phyloP scores from a whole-genome alignment of 92 coral and sea anemone species.

The Ricordea florida region DNA sequence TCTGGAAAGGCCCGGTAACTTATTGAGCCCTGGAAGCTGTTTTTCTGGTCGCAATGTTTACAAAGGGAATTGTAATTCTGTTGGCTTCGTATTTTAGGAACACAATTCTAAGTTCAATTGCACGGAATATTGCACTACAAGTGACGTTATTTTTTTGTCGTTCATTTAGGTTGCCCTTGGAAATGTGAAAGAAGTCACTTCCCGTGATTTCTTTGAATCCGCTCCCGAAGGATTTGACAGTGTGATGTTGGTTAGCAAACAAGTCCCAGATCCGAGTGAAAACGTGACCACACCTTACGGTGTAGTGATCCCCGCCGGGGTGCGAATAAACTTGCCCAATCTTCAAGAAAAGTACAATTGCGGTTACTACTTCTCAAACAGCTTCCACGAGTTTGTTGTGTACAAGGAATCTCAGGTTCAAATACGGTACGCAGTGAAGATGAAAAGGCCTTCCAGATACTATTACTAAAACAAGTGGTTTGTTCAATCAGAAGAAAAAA shows the following conservation, averaged over 20 bases:
- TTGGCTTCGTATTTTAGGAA: too few species aligned
- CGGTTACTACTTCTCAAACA: not conserved
- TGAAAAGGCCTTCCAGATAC: not conserved
- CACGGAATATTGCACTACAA: too few species aligned
- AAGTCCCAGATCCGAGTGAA: constrained; percentile 68
- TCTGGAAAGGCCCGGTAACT: too few species aligned
- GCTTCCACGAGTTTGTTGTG: constrained; percentile 70
- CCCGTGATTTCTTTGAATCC: constrained; percentile 15
- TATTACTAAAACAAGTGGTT: too few species aligned
- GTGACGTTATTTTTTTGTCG: too few species aligned
- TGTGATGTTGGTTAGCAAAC: constrained; percentile 55
- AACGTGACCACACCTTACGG: constrained; percentile 92
- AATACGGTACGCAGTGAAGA: constrained; percentile 62
- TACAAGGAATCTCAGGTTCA: constrained; percentile 77
- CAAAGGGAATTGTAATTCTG: too few species aligned
- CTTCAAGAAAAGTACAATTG: constrained; percentile 50
- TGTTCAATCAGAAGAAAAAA: too few species aligned
- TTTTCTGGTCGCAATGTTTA: too few species aligned
- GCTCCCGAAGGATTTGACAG: constrained; percentile 79
- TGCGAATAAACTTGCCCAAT: constrained; percentile 34
- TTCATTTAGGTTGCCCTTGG: constrained; percentile 70
- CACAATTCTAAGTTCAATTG: too few species aligned
- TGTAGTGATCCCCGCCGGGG: constrained; percentile 79
- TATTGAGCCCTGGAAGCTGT: too few species aligned
- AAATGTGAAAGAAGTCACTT: not conserved